Percentiles rank a stretch among this genome's conserved stretches.
Conservation (phyloP, 2,113 vertebrate species). For the Neodontobutis hainanensis region DNA sequence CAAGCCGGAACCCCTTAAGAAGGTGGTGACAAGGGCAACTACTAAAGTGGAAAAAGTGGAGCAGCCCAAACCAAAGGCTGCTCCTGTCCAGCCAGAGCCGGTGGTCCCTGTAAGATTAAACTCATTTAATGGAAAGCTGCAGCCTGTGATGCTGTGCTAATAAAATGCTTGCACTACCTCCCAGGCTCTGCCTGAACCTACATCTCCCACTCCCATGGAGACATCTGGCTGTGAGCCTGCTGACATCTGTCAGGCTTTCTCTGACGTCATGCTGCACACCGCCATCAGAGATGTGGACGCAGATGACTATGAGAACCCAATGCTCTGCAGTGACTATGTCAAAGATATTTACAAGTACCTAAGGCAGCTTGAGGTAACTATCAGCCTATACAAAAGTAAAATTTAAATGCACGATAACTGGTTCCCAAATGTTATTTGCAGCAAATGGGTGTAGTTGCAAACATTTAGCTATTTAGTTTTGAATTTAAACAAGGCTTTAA, state of each 20-base stretch:
- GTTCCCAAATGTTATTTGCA: no score
- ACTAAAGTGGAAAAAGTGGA: conserved; percentile 45
- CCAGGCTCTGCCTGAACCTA: conserved; percentile 64
- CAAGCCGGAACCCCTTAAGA: conserved; percentile 62
- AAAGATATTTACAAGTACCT: conserved; percentile 89
- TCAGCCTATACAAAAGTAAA: no score
- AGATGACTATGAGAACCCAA: conserved; percentile 79
- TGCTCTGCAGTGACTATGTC: conserved; percentile 84
- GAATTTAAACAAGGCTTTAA: not conserved
- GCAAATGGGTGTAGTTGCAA: no score
- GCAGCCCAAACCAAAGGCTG: conserved; percentile 20
- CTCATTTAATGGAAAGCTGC: not conserved
- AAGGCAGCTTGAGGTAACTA: conserved; percentile 84
- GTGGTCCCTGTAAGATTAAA: conserved; percentile 51
- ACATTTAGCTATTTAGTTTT: no score
- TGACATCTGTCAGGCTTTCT: conserved; percentile 82
- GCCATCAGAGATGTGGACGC: conserved; percentile 80
- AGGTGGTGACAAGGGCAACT: conserved; percentile 38
- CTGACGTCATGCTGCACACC: conserved; percentile 77
- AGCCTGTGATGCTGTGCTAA: not conserved
- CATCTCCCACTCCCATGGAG: conserved; percentile 77
- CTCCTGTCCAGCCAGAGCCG: conserved; percentile 23
- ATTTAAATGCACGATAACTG: no score
- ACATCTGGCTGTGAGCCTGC: conserved; percentile 73
- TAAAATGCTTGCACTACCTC: not conserved